Evolutionary conservation across 2,113 vertebrate genomes (phyloP).

Genomic region (Heteronetta atricapilla): DNA sequence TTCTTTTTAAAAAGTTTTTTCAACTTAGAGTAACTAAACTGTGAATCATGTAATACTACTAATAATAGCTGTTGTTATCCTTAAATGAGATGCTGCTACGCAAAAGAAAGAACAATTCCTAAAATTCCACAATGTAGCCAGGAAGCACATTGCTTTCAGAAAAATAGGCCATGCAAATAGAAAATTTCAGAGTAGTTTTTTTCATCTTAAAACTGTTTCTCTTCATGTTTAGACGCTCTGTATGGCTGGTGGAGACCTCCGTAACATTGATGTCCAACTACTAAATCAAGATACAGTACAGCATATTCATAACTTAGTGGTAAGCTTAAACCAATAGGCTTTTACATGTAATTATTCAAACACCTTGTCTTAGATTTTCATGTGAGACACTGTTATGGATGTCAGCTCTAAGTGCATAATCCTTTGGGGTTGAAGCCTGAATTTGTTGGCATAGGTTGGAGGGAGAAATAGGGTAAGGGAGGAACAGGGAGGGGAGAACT

Average conservation of each 20-base stretch:
- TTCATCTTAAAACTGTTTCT: not conserved
- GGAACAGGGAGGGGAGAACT: not conserved
- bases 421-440: not conserved
- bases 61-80: not conserved
- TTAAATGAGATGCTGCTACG: not conserved
- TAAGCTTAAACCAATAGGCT: slow-evolving; percentile 38
- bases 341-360: not conserved
- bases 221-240: slow-evolving; percentile 61
- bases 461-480: not conserved
- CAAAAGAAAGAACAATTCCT: not conserved
- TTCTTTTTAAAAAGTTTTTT: not conserved
- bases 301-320: slow-evolving; percentile 75
- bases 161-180: not conserved
- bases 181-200: not conserved
- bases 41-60: not conserved
- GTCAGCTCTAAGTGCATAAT: not conserved
- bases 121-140: not conserved
- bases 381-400: not conserved
- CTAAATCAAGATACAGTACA: slow-evolving; percentile 71
- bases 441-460: not conserved
- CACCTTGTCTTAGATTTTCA: not conserved
- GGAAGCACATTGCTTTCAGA: not conserved
- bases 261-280: slow-evolving; percentile 65
- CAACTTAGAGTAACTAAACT: not conserved
- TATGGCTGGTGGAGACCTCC: slow-evolving; percentile 63